phyloP scores from a whole-genome alignment of 2,113 vertebrate genomes.

The Loxodonta africana region DNA sequence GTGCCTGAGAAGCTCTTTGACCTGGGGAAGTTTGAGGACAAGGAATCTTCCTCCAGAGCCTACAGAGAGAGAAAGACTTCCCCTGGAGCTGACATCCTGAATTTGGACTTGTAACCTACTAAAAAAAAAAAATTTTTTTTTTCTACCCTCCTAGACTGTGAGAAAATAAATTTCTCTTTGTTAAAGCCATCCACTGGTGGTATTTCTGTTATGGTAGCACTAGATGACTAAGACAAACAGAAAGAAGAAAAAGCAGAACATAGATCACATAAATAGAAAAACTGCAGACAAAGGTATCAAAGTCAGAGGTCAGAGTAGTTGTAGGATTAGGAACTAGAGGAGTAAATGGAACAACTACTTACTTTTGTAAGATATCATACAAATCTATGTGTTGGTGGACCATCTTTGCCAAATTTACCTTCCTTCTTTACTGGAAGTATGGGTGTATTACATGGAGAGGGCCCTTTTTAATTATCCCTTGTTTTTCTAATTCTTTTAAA shows the following conservation, averaged over 20 bases:
- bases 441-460: not conserved
- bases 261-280: not conserved
- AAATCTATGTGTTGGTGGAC: not conserved
- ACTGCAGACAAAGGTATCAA: not conserved
- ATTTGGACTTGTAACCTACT: too few relatives aligned
- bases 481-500: not conserved
- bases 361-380: not conserved
- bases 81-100: too few relatives aligned
- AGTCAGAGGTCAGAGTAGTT: not conserved
- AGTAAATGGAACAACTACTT: not conserved
- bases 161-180: too few relatives aligned
- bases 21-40: too few relatives aligned
- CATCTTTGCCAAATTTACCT: not conserved
- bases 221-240: too few relatives aligned
- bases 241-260: not conserved
- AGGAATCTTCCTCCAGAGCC: too few relatives aligned
- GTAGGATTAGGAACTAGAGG: not conserved
- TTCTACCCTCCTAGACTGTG: too few relatives aligned
- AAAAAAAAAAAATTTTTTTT: too few relatives aligned
- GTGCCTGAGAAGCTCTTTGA: too few relatives aligned
- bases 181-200: too few relatives aligned
- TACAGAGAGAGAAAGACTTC: too few relatives aligned
- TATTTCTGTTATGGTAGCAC: too few relatives aligned
- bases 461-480: not conserved
- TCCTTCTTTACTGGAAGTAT: not conserved